Evolutionary conservation across 2,888 invertebrate genomes (phyloP).

Genomic region (Sphaeridia pumilis): DNA sequence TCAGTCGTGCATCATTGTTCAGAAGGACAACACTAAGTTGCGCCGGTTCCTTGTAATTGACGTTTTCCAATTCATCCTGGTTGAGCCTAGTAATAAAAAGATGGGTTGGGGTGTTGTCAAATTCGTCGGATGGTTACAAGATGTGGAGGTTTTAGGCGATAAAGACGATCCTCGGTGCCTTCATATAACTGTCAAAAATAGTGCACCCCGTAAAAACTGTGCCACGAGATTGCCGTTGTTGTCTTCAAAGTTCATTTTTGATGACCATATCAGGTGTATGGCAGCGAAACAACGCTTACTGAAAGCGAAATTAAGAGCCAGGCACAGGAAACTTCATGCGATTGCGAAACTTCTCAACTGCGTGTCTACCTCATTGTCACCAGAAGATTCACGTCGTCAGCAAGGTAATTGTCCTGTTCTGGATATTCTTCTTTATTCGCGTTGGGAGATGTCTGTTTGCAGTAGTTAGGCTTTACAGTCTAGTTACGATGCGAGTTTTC

Average conservation of each 20-base stretch:
- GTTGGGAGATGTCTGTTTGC: too few species aligned
- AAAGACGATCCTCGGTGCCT: slow-evolving; percentile 93
- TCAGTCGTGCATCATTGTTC: slow-evolving; percentile 87
- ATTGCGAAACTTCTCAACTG: slow-evolving; percentile 85
- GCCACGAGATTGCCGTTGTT: slow-evolving; percentile 54
- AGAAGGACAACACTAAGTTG: slow-evolving; percentile 77
- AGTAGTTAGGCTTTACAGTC: too few species aligned
- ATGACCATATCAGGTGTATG: slow-evolving; percentile 98
- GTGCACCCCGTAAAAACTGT: slow-evolving; percentile 50
- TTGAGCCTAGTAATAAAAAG: slow-evolving; percentile 88
- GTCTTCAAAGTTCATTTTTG: slow-evolving; percentile 88
- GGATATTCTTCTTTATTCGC: too few species aligned
- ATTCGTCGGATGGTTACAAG: slow-evolving; percentile 82
- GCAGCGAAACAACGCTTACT: slow-evolving; percentile 82
- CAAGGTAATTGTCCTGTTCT: slow-evolving; percentile 1
- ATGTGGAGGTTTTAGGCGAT: slow-evolving; percentile 88
- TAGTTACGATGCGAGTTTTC: too few species aligned
- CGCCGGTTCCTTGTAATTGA: slow-evolving; percentile 95
- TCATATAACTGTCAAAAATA: slow-evolving; percentile 82
- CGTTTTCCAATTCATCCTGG: slow-evolving; percentile 84
- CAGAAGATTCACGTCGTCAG: slow-evolving; percentile 28
- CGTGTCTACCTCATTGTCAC: slow-evolving; percentile 37
- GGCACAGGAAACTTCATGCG: slow-evolving; percentile 93
- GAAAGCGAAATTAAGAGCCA: slow-evolving; percentile 79
- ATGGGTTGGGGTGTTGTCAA: slow-evolving; percentile 97